Conservation (phyloP, 2,888 invertebrate genomes). For the Agrotis clavis region DNA sequence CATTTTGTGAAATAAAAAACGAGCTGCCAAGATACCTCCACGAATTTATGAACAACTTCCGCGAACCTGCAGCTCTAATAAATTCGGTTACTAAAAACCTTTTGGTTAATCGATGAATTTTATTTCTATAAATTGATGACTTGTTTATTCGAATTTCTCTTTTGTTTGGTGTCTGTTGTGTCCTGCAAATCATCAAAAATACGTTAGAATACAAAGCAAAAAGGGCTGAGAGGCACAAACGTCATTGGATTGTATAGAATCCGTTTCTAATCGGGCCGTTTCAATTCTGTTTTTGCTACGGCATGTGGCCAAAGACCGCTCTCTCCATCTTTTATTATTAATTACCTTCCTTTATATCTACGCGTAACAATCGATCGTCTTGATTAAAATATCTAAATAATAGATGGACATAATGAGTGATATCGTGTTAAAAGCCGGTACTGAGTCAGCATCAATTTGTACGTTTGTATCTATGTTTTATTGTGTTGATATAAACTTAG, state of each 20-base stretch:
- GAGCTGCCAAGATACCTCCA: slow-evolving; percentile 52
- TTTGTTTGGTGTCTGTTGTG: slow-evolving; percentile 72
- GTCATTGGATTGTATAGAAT: slow-evolving; percentile 82
- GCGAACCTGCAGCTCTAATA: slow-evolving; percentile 52
- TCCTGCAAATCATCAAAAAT: slow-evolving; percentile 83
- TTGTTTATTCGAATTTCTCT: slow-evolving; percentile 68
- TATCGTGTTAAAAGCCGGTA: slow-evolving; percentile 73
- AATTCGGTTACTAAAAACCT: slow-evolving; percentile 55
- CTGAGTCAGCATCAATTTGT: slow-evolving; percentile 74
- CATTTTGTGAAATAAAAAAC: slow-evolving; percentile 43
- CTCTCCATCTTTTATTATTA: slow-evolving; percentile 87
- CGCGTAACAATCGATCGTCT: slow-evolving; percentile 87
- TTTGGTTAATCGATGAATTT: slow-evolving; percentile 62
- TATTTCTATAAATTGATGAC: slow-evolving; percentile 71
- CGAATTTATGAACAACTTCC: slow-evolving; percentile 54
- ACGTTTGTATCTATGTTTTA: slow-evolving; percentile 36
- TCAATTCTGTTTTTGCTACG: slow-evolving; percentile 87
- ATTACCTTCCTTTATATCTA: slow-evolving; percentile 89
- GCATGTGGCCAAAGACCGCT: slow-evolving; percentile 84
- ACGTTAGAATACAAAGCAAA: slow-evolving; percentile 78
- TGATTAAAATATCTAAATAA: slow-evolving; percentile 91
- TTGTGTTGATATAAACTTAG: slow-evolving; percentile 36
- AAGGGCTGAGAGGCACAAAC: slow-evolving; percentile 82
- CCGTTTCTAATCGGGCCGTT: slow-evolving; percentile 89
- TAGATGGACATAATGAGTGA: slow-evolving; percentile 82